Percentiles rank a stretch among this genome's conserved stretches.
These are phyloP conservation scores for Hydropotes inermis DNA, from an alignment of 2,113 vertebrate species.

Conservation along the genomic window DNA sequence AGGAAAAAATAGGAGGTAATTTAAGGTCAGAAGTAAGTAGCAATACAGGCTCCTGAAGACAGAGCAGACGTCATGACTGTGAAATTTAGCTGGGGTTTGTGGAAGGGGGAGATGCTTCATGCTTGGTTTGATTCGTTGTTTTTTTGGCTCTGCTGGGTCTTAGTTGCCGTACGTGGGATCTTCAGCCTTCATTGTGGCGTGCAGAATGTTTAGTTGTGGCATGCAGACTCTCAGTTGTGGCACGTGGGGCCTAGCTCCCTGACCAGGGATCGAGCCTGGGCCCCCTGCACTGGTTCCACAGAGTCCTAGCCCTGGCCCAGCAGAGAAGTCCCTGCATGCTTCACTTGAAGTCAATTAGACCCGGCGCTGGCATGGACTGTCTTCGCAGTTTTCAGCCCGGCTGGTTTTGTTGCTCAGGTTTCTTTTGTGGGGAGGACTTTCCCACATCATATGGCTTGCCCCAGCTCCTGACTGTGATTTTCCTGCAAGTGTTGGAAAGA, in stretches of 20 bases:
- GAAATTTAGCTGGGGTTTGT: fast-evolving
- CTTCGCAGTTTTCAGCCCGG: background rate
- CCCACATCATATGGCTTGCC: fast-evolving
- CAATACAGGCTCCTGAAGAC: background rate
- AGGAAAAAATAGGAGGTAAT: background rate
- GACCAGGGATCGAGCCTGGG: background rate
- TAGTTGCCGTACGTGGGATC: background rate
- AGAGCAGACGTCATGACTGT: background rate
- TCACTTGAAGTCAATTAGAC: background rate
- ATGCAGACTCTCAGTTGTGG: background rate
- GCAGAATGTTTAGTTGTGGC: background rate
- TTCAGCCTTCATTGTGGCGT: background rate
- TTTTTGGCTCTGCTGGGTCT: background rate
- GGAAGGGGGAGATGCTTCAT: fast-evolving
- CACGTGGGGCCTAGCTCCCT: background rate
- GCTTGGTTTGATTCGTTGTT: background rate
- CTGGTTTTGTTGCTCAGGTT: background rate
- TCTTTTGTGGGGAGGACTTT: background rate
- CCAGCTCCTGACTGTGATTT: background rate
- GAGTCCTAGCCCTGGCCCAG: background rate
- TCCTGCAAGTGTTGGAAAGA: fast-evolving
- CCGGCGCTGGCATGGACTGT: fast-evolving
- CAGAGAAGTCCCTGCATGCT: background rate
- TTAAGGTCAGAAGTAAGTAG: background rate
- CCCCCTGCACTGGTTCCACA: background rate